Conservation (phyloP, 2,113 vertebrate genomes). For the Australoheros scitulus region DNA sequence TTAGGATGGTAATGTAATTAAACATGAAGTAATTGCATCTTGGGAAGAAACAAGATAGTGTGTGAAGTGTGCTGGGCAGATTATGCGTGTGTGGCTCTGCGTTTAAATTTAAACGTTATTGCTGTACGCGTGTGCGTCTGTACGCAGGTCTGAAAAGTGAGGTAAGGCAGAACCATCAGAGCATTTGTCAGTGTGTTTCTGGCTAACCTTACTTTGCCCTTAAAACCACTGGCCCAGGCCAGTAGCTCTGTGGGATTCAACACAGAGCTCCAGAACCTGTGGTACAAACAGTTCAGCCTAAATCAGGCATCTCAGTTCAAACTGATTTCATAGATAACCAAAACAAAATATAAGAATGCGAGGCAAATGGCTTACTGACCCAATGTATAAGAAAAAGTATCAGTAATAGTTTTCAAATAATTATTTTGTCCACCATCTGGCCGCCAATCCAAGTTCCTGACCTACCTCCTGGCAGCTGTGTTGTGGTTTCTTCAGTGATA, state of each 20-base stretch:
- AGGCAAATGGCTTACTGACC: slow-evolving; percentile 22
- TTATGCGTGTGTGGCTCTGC: slow-evolving; percentile 37
- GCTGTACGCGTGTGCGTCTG: slow-evolving; percentile 14
- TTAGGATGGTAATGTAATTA: slow-evolving; percentile 76
- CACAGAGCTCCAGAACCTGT: slow-evolving; percentile 34
- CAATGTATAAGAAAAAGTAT: background rate
- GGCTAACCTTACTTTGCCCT: slow-evolving; percentile 75
- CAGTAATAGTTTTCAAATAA: slow-evolving; percentile 5
- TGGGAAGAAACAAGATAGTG: slow-evolving; percentile 72
- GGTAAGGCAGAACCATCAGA: slow-evolving; percentile 73
- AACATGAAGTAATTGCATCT: slow-evolving; percentile 58
- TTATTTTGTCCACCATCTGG: slow-evolving; percentile 17
- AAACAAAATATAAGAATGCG: slow-evolving; percentile 36
- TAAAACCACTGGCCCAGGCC: slow-evolving; percentile 59
- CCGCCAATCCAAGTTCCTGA: slow-evolving; percentile 28
- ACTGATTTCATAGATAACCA: slow-evolving; percentile 46
- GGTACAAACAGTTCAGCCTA: slow-evolving; percentile 44
- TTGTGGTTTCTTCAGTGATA: slow-evolving; percentile 56
- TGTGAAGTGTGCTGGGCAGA: slow-evolving; percentile 70
- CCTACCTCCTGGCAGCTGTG: slow-evolving; percentile 42
- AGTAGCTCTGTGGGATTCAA: slow-evolving; percentile 53
- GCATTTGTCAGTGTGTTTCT: slow-evolving; percentile 72
- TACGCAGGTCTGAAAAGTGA: slow-evolving; percentile 51
- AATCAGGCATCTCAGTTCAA: slow-evolving; percentile 41
- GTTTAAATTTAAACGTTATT: slow-evolving; percentile 44